Evolutionary conservation across 2,113 vertebrate genomes (phyloP).

Genomic region (Varanus salvator): DNA sequence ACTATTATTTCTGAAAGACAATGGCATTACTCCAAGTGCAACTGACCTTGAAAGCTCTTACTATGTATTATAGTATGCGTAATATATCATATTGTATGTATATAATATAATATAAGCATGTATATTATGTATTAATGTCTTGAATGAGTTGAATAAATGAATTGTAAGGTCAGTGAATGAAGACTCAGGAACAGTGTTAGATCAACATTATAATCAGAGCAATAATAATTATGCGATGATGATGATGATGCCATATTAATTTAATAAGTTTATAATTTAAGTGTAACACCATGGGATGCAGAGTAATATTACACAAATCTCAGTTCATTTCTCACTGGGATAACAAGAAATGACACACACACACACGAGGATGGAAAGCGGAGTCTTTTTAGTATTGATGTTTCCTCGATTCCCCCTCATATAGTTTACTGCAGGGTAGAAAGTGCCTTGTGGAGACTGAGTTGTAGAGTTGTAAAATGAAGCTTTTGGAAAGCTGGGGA

Average conservation of each 20-base stretch:
- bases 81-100: too few species aligned
- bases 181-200: not conserved
- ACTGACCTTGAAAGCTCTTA: not conserved
- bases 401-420: conserved; percentile 50
- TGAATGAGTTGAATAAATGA: not conserved
- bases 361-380: too few species aligned
- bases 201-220: not conserved
- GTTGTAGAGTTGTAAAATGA: conserved; percentile 62
- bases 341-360: too few species aligned
- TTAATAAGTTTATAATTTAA: not conserved
- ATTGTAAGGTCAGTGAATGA: not conserved
- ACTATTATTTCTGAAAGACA: not conserved
- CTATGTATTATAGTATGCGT: not conserved
- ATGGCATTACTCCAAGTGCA: not conserved
- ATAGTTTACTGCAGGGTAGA: conserved; percentile 60
- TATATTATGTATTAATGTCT: not conserved
- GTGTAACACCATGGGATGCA: not conserved
- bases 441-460: conserved; percentile 61
- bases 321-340: too few species aligned
- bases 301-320: not conserved
- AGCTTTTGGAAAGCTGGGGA: conserved; percentile 61
- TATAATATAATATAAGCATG: too few species aligned
- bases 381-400: conserved; percentile 44
- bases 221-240: too few species aligned
- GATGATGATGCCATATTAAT: not conserved